Evolutionary conservation across 2,888 invertebrate species (phyloP).

Genomic region (Oscheius onirici): DNA sequence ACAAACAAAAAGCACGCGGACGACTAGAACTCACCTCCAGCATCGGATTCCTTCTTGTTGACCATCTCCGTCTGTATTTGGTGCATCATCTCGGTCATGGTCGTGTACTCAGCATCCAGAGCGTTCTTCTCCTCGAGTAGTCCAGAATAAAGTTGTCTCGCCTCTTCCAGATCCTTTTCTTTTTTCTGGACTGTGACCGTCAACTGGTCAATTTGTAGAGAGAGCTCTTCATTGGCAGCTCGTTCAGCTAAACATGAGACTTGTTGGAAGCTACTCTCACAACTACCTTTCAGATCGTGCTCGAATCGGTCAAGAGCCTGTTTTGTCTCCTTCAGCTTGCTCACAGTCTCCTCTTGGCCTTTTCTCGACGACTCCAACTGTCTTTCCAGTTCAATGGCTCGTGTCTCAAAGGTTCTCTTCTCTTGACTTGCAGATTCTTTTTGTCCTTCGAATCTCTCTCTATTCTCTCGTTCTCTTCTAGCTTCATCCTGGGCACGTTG

Average conservation of each 20-base stretch:
- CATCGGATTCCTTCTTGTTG: slow-evolving; percentile 24
- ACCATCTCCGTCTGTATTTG: not conserved
- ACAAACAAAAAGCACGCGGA: not conserved
- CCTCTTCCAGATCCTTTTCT: slow-evolving; percentile 28
- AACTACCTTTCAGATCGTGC: slow-evolving; percentile 13
- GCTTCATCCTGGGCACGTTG: not conserved
- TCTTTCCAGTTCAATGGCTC: slow-evolving; percentile 6
- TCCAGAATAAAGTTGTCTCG: not conserved
- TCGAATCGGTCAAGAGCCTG: slow-evolving; percentile 21
- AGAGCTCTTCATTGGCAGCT: not conserved
- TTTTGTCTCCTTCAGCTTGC: slow-evolving; percentile 6
- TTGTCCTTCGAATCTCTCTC: not conserved
- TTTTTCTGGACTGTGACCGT: slow-evolving; percentile 1
- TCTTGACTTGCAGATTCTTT: slow-evolving; percentile 28
- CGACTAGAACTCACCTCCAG: slow-evolving; percentile 5
- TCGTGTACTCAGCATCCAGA: slow-evolving; percentile 3
- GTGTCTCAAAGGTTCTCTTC: not conserved
- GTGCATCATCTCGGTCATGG: not conserved
- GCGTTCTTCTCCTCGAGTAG: slow-evolving; percentile 18
- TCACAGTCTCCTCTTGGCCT: not conserved
- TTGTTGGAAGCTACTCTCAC: no score
- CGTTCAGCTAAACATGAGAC: not conserved
- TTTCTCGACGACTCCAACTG: not conserved
- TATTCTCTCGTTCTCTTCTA: not conserved
- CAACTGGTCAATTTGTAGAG: not conserved